Conservation (phyloP, 1,140 invertebrate species). For the Melanaphis sacchari region DNA sequence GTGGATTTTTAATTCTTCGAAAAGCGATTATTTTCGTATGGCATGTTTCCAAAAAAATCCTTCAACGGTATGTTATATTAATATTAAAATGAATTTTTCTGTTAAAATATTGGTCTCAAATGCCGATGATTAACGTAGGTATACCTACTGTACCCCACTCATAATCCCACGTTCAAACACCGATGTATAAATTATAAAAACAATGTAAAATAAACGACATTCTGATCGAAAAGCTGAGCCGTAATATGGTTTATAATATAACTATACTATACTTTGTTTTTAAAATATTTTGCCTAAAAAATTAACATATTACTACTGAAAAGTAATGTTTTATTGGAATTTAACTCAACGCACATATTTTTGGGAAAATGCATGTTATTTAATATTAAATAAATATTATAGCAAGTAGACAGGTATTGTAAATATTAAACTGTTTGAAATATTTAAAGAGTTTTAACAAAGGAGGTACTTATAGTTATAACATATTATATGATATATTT, state of each 20-base stretch:
- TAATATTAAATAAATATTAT: neutral
- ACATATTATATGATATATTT: neutral
- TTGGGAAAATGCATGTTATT: neutral
- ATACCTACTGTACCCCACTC: neutral
- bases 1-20: neutral
- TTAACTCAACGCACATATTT: neutral
- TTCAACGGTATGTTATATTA: neutral
- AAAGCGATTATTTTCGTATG: neutral
- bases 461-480: neutral
- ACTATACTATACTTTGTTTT: neutral
- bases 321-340: neutral
- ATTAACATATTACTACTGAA: neutral
- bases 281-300: neutral
- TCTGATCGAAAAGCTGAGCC: neutral
- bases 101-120: neutral
- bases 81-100: neutral
- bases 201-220: neutral
- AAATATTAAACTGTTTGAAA: neutral
- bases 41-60: neutral
- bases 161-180: neutral
- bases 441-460: neutral
- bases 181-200: constrained; percentile 19
- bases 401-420: neutral
- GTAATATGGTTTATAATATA: neutral
- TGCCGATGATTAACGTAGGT: neutral